Base-by-base conservation (phyloP, 1,140 invertebrate species). In the Manduca sexta region DNA sequence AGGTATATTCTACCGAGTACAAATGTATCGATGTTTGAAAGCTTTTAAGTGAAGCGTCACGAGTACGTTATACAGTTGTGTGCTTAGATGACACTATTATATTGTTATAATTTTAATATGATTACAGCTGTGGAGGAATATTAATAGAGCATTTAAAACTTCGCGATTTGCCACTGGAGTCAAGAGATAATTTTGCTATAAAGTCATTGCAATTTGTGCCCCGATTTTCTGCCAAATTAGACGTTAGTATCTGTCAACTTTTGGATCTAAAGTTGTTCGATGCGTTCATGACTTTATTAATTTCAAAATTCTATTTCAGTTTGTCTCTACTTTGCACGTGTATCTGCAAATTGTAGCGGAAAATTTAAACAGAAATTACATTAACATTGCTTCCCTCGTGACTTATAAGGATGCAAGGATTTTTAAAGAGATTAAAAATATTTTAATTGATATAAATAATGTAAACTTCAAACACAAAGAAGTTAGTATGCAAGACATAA, bases 341-440 rank as follows among this genome's bases (percentile, higher is more conserved):
- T 56, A 51, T 21, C 13, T 57, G 6, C 65, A 72, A 56, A 64
- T 63, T 12, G 55, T 67, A 14, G 44, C 47, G 8, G 65, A 72
- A 52, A 67, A 69, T 54, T 10, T 69, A 1, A 56, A 54, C 17
- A 64, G 57, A 38, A 26, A 51, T 13, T 10, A 18, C 11, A 41
- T 72, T 31, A 57, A 58, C 15, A 41, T 66, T 26, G 31, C 64
- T 14, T 49, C 45, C 17, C 44, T 58, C 34, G 31, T 56, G 6
- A 53, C 50, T 21, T 33, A 54, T 21, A 37, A 12, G 29, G 40
- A 49, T 10, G 7, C 6, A 13, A 11, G 11, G 1, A 29, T 39
- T 8, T 55, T 53, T 15, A 50, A 45, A 21, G 33, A 50, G 33
- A 39, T 60, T 3, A 52, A 56, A 34, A 42, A 52, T 26, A 26